Conservation (phyloP, 2,113 vertebrate species). For the pig (Sus scrofa) region T2T-Sscrofa CM000814.6:142994501-142995000, state of each 20-base stretch:
- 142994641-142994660: not conserved
- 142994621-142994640: too few species aligned
- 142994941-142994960: not conserved
- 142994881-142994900: not conserved
- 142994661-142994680: not conserved
- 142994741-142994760: too few species aligned
- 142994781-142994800: too few species aligned
- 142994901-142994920: not conserved
- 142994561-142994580: not conserved
- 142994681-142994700: not conserved
- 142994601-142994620: not conserved
- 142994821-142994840: too few species aligned
- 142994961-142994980: not conserved
- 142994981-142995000: not conserved
- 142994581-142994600: not conserved
- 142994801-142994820: too few species aligned
- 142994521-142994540: not conserved
- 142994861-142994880: not conserved
- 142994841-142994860: too few species aligned
- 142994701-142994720: too few species aligned
- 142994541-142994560: accelerated
- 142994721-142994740: too few species aligned
- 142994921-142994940: not conserved
- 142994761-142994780: too few species aligned
- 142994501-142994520: not conserved